Evolutionary conservation across 2,888 invertebrate genomes (phyloP).

Genomic region (Pelosia muscerda): DNA sequence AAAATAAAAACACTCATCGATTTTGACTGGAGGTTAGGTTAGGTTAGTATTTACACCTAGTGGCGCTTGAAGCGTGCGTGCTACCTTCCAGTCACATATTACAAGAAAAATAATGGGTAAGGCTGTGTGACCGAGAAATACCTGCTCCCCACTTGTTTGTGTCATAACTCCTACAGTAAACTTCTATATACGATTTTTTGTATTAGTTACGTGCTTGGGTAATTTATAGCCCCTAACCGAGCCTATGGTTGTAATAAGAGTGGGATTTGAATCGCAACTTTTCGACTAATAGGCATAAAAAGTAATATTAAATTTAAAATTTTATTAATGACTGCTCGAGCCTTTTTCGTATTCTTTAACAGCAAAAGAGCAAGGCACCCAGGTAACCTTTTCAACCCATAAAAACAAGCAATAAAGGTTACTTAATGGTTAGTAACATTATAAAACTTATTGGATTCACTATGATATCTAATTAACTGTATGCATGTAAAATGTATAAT

Average conservation of each 20-base stretch:
- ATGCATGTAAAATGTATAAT: too few relatives aligned
- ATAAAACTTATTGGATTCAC: not conserved
- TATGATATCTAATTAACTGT: too few relatives aligned
- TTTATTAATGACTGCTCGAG: not conserved
- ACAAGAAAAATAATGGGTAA: too few relatives aligned
- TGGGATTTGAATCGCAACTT: not conserved
- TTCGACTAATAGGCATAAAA: not conserved
- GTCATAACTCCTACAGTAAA: not conserved
- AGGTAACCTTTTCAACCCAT: not conserved
- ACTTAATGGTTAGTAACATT: not conserved
- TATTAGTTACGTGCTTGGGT: not conserved
- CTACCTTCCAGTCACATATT: too few relatives aligned
- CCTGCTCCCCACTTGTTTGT: not conserved
- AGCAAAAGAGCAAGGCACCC: not conserved
- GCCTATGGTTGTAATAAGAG: not conserved
- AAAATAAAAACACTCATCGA: too few relatives aligned
- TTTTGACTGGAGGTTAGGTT: too few relatives aligned
- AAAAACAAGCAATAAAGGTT: not conserved
- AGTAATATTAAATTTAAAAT: not conserved
- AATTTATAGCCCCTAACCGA: not conserved
- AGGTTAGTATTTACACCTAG: too few relatives aligned
- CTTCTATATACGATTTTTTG: constrained; percentile 1
- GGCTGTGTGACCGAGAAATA: not conserved
- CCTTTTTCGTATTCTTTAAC: not conserved
- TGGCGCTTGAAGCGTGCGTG: too few relatives aligned